A percentile compares a stretch with the other conserved stretches of the same genome.
These are phyloP conservation scores for Chaitophorus viminalis DNA, from an alignment of 2,888 invertebrate genomes.

Conservation along the genomic window DNA sequence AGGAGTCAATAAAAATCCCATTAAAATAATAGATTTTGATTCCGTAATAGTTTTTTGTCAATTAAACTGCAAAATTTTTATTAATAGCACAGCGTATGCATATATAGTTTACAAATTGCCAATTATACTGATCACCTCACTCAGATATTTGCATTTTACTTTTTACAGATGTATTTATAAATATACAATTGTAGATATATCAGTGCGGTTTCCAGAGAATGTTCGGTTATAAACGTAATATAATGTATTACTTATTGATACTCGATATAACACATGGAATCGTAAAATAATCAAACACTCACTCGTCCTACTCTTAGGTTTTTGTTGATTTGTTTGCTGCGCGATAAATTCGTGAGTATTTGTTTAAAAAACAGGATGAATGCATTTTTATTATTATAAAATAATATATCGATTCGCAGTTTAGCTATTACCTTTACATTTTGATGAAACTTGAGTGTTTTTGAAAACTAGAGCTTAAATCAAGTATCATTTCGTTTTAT, in stretches of 20 bases:
- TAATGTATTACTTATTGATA: background rate
- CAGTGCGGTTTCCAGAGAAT: background rate
- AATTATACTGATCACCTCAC: background rate
- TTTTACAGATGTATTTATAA: background rate
- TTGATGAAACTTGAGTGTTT: no score
- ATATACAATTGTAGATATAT: background rate
- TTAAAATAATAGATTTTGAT: conserved; percentile 55
- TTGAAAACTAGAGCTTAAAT: background rate
- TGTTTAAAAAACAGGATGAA: background rate
- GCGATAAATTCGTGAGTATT: background rate
- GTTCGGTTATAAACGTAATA: background rate
- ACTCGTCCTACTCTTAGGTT: background rate
- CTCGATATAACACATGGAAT: background rate
- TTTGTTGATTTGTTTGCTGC: background rate
- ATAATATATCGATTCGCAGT: background rate
- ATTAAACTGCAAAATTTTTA: conserved; percentile 11
- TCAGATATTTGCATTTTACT: background rate
- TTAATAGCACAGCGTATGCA: background rate
- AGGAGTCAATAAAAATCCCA: conserved; percentile 55
- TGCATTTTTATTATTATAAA: background rate
- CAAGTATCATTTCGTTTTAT: background rate
- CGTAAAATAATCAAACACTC: background rate
- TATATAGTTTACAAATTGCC: background rate
- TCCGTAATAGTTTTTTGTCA: conserved; percentile 37
- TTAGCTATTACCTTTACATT: background rate